Conservation (phyloP, 1,140 invertebrate genomes). For the Rhopalosiphum padi region DNA sequence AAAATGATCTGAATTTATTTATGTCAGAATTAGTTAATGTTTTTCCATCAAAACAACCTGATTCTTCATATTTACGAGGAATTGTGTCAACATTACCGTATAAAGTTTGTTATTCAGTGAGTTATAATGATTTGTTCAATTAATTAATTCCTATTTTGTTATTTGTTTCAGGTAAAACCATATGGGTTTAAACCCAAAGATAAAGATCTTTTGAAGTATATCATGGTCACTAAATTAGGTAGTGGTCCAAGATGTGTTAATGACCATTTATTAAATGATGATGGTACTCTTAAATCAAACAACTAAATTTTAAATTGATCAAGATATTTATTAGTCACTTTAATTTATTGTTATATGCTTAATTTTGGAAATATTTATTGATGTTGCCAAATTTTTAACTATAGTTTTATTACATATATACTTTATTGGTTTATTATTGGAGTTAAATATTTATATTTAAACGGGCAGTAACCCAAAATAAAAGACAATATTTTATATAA, state of each 20-base stretch:
- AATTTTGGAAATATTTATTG: neutral
- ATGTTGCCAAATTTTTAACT: neutral
- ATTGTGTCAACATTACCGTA: neutral
- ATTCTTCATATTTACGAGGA: constrained; percentile 35
- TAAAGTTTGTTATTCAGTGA: neutral
- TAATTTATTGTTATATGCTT: neutral
- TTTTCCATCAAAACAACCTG: constrained; percentile 70
- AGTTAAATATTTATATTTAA: neutral
- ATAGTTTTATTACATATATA: neutral
- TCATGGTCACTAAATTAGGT: constrained; percentile 82
- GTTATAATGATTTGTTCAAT: neutral
- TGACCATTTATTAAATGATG: constrained; percentile 68
- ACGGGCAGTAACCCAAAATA: neutral
- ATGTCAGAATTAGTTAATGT: constrained; percentile 72
- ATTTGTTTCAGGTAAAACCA: constrained; percentile 14
- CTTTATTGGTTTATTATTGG: neutral
- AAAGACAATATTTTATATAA: no score
- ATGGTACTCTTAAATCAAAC: constrained; percentile 65
- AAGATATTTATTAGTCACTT: neutral
- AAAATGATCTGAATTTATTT: constrained; percentile 76
- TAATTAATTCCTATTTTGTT: neutral
- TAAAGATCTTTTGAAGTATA: constrained; percentile 75
- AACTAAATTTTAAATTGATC: neutral
- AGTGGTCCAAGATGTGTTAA: constrained; percentile 71
- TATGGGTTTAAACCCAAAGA: constrained; percentile 8